Evolutionary conservation across 1,140 invertebrate species (phyloP), one percentile per base, ranked within the genome.

Genomic region (Gryllus bimaculatus): DNA sequence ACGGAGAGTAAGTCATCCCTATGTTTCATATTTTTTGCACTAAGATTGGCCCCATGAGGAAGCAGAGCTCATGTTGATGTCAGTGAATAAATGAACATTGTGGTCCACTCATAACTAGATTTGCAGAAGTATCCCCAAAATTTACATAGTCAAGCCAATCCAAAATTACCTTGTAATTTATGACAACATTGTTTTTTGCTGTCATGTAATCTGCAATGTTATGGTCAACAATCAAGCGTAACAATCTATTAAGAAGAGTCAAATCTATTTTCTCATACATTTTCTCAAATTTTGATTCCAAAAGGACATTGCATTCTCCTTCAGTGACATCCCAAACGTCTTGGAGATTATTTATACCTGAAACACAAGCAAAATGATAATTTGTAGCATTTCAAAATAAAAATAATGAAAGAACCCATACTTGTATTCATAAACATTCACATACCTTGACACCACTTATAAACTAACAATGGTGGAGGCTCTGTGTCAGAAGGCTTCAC

Each of bases 171-270:
- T 99, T 99, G 86, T 99, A 99, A 87, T 99, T 99, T 79, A 99
- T 99, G 39, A 99, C 95, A 47, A 99, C 96, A 87, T 99, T 99
- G 86, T 99, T 99, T 85, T 99, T 99, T 8, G 98, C 97, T 4
- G 98, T 99, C 97, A 99, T 99, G 85, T 99, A 99, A 93, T 99
- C 98, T 83, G 98, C 98, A 85, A 99, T 99, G 84, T 99, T 99
- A 87, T 99, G 98, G 88, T 99, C 98, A 6, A 99, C 98, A 83
- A 99, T 99, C 12, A 99, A 86, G 81, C 98, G 91, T 7, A 99
- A 87, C 79, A 99, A 86, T 86, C 98, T 91, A 88, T 99, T 99
- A 1, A 99, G 91, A 8, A 99, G 87, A 0, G 98, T 99, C 83
- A 99, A 90, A 90, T 99, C 98, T 82, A 99, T 99, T 87, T 99